Evolutionary conservation across 2,888 invertebrate species (phyloP).

Genomic region (Alentia gelatinosa): DNA sequence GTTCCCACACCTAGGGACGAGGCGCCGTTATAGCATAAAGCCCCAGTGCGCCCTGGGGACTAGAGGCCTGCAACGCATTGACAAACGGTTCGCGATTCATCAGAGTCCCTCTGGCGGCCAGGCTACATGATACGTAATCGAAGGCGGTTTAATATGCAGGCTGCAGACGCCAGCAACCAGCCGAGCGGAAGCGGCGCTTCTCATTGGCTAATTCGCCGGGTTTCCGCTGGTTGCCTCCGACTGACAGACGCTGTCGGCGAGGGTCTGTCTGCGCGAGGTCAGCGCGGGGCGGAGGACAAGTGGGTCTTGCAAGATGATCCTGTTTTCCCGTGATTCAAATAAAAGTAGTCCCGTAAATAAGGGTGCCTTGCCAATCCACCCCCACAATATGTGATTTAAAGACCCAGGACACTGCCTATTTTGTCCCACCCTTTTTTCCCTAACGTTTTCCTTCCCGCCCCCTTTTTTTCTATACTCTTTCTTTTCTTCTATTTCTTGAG

Average conservation of each 20-base stretch:
- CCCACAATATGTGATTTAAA: no score
- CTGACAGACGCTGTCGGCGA: neutral
- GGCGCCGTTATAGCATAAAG: neutral
- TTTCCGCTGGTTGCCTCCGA: slow-evolving; percentile 40
- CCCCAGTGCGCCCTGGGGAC: neutral
- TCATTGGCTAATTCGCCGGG: slow-evolving; percentile 17
- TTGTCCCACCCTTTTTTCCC: neutral
- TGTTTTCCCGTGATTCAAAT: neutral
- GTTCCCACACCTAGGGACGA: slow-evolving; percentile 28
- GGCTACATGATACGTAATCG: slow-evolving; percentile 43
- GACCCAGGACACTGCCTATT: no score
- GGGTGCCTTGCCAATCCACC: no score
- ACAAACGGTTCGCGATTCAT: slow-evolving; percentile 46
- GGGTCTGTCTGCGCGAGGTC: slow-evolving; percentile 10
- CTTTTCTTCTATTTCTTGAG: neutral
- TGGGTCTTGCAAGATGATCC: neutral
- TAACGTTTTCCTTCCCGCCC: neutral
- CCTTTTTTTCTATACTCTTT: neutral
- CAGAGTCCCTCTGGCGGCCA: neutral
- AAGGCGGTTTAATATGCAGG: slow-evolving; percentile 38
- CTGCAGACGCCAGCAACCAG: neutral
- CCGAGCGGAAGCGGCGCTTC: neutral
- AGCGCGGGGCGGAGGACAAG: neutral
- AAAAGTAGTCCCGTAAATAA: no score
- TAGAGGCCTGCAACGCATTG: slow-evolving; percentile 1